Evolutionary conservation across 2,113 vertebrate genomes (phyloP), one percentile per base, ranked within the genome.

Genomic region (Hiodon alosoides): DNA sequence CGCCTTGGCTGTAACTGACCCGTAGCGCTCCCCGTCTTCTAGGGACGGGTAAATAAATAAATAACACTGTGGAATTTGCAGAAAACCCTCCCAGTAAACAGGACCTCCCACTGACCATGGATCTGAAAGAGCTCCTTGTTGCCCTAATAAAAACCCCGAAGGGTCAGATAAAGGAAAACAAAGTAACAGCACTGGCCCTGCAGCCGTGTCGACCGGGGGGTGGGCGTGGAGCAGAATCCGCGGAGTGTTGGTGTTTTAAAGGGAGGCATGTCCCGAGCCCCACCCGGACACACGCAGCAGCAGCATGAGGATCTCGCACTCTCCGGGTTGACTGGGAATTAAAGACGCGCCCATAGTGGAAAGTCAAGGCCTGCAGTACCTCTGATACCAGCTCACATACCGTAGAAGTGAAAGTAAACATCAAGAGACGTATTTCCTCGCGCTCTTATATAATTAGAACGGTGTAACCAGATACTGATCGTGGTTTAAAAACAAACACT

Each of bases 101-200:
- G 71, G 81, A 81, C 81, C 83, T 82, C 77, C 68, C 55, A 67
- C 77, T 85, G 83, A 87, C 86, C 86, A 67, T 7, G 60, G 31
- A 31, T 55, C 69, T 82, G 75, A 85, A 87, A 75, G 78, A 78
- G 68, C 47, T 74, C 75, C 77, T 82, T 86, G 81, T 85, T 77
- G 78, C 79, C 71, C 67, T 76, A 74, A 72, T 81, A 77, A 75
- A 75, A 77, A 62, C 69, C 55, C 48, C 48, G n/a, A 31, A 60
- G 69, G 76, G 67, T n/a, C 67, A 48, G 48, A 75, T 67, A 53
- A 80, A 72, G 80, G 71, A 73, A 51, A 74, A 72, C 68, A 59
- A 65, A 61, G 72, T 79, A 60, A 70, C 69, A 31, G 31, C 31
- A 2, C 2, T 31, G 31, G 31, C 31, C 31, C 31, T 1, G 73